Evolutionary conservation across 2,797 vertebrate genomes (phyloP).

Genomic region (Brachyrhaphis roseni): DNA sequence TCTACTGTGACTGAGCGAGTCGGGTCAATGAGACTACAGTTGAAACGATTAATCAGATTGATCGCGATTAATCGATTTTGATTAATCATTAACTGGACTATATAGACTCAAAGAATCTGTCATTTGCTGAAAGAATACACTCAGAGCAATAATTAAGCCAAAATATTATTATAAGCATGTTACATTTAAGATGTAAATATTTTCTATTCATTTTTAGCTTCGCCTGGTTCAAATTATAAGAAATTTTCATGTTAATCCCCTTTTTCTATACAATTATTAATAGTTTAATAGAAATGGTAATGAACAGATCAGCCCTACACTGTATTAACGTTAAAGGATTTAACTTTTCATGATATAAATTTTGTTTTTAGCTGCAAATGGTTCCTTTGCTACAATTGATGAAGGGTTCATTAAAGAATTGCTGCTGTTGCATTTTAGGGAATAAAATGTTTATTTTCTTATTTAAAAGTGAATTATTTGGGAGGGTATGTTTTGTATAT

Average conservation of each 20-base stretch:
- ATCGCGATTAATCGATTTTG: not conserved
- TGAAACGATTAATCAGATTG: not conserved
- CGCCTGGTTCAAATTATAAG: not conserved
- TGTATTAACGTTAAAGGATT: not conserved
- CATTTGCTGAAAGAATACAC: not conserved
- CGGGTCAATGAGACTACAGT: not conserved
- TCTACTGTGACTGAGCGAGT: constrained; percentile 26
- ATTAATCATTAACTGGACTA: not conserved
- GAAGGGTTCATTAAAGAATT: not conserved
- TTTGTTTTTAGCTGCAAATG: not conserved
- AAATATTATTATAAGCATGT: not conserved
- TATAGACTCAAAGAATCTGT: too few relatives aligned
- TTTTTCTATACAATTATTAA: not conserved
- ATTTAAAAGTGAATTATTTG: not conserved
- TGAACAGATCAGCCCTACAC: not conserved
- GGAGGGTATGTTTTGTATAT: not conserved
- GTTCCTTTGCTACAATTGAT: not conserved
- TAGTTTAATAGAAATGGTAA: not conserved
- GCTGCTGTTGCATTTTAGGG: not conserved
- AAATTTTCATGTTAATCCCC: not conserved
- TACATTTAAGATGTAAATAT: not conserved
- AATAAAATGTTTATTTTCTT: not conserved
- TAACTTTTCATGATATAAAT: not conserved
- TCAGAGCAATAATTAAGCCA: not conserved
- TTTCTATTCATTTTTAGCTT: not conserved